phyloP scores from a whole-genome alignment of 2,888 invertebrate species.

The Conchocele bisecta region DNA sequence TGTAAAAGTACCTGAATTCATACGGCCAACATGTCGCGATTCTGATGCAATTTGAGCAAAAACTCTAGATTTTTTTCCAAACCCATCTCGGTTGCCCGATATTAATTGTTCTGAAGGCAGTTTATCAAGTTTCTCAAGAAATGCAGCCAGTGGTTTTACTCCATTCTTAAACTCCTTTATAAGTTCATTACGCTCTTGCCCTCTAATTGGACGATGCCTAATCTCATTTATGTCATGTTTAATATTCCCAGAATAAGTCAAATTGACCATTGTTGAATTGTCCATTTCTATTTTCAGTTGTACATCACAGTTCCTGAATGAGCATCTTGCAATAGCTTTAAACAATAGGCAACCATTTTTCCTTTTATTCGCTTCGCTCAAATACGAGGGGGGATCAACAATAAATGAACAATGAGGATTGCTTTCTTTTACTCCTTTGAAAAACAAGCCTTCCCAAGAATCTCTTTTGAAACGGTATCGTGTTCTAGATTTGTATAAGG shows the following conservation, averaged over 20 bases:
- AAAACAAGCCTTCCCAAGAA: too few species aligned
- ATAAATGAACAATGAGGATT: too few species aligned
- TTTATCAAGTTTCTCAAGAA: not conserved
- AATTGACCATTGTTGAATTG: too few species aligned
- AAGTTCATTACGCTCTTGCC: not conserved
- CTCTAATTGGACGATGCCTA: not conserved
- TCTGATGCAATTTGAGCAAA: not conserved
- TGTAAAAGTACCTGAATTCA: not conserved
- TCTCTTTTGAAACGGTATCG: too few species aligned
- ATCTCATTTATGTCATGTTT: not conserved
- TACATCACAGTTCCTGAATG: too few species aligned
- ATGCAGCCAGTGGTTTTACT: not conserved
- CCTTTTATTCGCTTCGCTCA: too few species aligned
- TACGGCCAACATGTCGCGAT: not conserved
- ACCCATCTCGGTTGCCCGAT: not conserved
- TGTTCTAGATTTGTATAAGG: too few species aligned
- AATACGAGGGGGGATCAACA: too few species aligned
- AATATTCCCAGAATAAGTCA: not conserved
- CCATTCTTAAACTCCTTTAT: not conserved
- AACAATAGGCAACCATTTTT: too few species aligned
- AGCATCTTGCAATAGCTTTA: too few species aligned
- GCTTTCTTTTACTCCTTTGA: too few species aligned
- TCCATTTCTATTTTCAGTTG: too few species aligned
- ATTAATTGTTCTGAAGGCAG: not conserved
- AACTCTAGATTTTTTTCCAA: conserved; percentile 7